phyloP scores from a whole-genome alignment of 1,140 invertebrate genomes.

The Heliconius congener region DNA sequence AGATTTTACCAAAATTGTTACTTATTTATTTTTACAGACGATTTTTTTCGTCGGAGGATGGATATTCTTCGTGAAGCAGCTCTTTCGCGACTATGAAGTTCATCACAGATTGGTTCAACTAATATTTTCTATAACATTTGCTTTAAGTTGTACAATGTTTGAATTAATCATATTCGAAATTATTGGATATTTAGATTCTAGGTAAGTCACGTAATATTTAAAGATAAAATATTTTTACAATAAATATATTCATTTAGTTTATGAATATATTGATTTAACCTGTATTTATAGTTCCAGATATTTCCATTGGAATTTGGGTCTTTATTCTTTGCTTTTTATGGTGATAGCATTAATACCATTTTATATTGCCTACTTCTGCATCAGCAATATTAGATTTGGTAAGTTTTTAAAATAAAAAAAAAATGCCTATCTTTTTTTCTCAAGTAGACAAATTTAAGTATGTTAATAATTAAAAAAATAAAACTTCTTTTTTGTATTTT shows the following conservation, averaged over 20 bases:
- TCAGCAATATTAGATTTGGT: slow-evolving; percentile 95
- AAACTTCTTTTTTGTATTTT: slow-evolving; percentile 61
- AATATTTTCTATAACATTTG: slow-evolving; percentile 98
- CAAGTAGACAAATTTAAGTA: too few relatives aligned
- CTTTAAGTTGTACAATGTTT: slow-evolving; percentile 99
- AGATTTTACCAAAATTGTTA: neutral
- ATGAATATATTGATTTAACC: neutral
- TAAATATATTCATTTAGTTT: too few relatives aligned
- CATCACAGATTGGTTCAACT: slow-evolving; percentile 96
- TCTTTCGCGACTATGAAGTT: slow-evolving; percentile 99
- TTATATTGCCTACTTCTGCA: slow-evolving; percentile 97
- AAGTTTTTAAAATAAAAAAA: slow-evolving; percentile 62
- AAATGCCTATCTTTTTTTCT: too few relatives aligned
- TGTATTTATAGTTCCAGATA: slow-evolving; percentile 90
- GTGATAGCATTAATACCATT: slow-evolving; percentile 98
- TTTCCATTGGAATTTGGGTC: slow-evolving; percentile 96
- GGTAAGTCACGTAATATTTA: slow-evolving; percentile 45
- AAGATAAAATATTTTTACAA: neutral
- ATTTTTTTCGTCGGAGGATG: slow-evolving; percentile 98
- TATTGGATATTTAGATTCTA: slow-evolving; percentile 91
- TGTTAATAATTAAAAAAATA: neutral
- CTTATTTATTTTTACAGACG: slow-evolving; percentile 84
- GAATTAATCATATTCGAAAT: slow-evolving; percentile 99
- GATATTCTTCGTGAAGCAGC: slow-evolving; percentile 99
- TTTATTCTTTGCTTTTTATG: slow-evolving; percentile 96